phyloP scores from a whole-genome alignment of 1,140 invertebrate species.

The Papilio glaucus region DNA sequence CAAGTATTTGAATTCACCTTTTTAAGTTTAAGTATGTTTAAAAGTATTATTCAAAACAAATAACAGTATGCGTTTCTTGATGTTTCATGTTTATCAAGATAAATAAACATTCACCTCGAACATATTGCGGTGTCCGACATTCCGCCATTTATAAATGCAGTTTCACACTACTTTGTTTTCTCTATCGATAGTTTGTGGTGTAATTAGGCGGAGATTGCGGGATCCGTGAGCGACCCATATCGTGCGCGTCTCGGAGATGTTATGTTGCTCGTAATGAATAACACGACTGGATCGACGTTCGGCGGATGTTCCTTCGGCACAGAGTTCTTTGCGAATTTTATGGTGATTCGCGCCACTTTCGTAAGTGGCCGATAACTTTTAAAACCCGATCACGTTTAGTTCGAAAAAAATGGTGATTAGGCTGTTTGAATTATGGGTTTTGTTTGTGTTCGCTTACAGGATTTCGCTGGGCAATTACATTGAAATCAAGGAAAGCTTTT shows the following conservation, averaged over 20 bases:
- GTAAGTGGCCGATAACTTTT: conserved; percentile 46
- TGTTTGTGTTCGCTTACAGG: conserved; percentile 23
- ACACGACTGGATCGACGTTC: conserved; percentile 24
- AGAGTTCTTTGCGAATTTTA: conserved; percentile 47
- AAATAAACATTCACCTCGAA: conserved; percentile 2
- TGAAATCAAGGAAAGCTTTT: conserved; percentile 24
- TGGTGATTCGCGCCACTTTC: conserved; percentile 48
- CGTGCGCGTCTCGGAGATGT: conserved; percentile 5
- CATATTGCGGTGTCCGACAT: neutral
- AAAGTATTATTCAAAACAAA: neutral
- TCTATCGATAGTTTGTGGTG: conserved; percentile 1
- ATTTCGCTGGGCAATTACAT: conserved; percentile 30
- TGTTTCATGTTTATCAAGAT: conserved; percentile 13
- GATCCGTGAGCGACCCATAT: conserved; percentile 4
- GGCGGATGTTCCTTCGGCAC: conserved; percentile 47
- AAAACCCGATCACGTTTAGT: conserved; percentile 43
- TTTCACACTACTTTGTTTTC: conserved; percentile 22
- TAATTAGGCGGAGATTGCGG: neutral
- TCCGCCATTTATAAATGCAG: conserved; percentile 5
- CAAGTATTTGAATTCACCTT: no score
- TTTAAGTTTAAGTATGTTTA: neutral
- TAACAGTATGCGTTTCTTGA: neutral
- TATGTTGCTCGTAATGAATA: conserved; percentile 12
- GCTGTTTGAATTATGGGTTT: conserved; percentile 17
- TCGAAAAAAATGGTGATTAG: conserved; percentile 47